Base-by-base conservation (phyloP, 2,797 vertebrate genomes). In the Myotis myotis region DNA sequence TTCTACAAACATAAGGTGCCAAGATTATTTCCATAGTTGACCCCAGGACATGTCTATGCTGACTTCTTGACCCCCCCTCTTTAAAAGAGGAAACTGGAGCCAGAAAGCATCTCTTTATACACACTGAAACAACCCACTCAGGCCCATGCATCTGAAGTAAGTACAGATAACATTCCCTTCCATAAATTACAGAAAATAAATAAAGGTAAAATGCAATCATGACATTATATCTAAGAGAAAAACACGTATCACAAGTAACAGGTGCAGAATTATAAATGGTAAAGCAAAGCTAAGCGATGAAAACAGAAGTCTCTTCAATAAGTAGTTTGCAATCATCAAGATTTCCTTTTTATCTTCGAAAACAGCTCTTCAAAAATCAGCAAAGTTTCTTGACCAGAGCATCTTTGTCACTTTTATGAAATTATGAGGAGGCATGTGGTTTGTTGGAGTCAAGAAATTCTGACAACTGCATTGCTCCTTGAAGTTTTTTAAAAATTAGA, bases 21-120 rank as follows among this genome's bases (percentile, higher is more conserved):
- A 93, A 95, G 92, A 84, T 95, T 88, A 93, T 91, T 90, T 96
- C 89, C 75, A 33, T 44, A 66, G 49, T 86, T 96, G 76, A 95
- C 80, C 79, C 10, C 44, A 79, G 72, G 70, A 79, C 78, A 85
- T 82, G 57, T 93, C 93, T 92, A 4, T 87, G 44, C 13, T 9
- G 60, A 96, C 55, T 82, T 89, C 38, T 79, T 85, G 47, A 95
- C 80, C 38, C 57, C 11, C 44, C 9, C 44, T 55, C 60, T 93
- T 95, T 78, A 95, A 93, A 93, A 87, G 30, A 49, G 44, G 62
- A 95, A 96, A 96, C 38, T 85, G 47, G 51, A 94, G 68, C 55
- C 55, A 89, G 88, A 95, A 93, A 96, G 11, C 51, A 78, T 89
- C 93, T 81, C 72, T 71, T 93, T 55, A 78, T 19, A 66, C 80